phyloP scores from a whole-genome alignment of 2,113 vertebrate genomes.

The Rhea pennata region DNA sequence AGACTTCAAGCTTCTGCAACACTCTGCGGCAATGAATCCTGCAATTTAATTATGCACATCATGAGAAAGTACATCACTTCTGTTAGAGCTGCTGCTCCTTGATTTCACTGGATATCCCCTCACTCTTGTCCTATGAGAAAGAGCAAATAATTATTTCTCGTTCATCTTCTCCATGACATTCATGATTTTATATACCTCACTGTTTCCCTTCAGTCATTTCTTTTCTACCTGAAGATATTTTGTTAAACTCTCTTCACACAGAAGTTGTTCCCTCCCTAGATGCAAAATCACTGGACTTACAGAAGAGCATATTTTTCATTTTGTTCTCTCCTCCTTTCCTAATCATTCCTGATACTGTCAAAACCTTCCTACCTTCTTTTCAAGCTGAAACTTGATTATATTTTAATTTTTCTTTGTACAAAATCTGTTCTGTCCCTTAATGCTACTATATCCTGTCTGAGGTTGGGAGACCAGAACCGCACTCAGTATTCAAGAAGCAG shows the following conservation, averaged over 20 bases:
- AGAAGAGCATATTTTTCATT: not conserved
- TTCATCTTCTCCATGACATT: not conserved
- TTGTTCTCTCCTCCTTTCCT: not conserved
- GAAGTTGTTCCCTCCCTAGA: not conserved
- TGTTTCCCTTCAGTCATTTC: not conserved
- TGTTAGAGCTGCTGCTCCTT: not conserved
- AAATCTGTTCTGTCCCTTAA: not conserved
- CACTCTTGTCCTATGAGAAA: not conserved
- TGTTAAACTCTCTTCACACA: not conserved
- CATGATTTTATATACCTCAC: not conserved
- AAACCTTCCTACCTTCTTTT: not conserved
- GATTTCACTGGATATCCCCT: not conserved
- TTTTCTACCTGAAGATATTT: not conserved
- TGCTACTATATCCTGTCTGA: not conserved
- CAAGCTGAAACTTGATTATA: not conserved
- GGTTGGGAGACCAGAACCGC: not conserved
- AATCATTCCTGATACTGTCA: not conserved
- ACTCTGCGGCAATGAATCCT: slow-evolving; percentile 4
- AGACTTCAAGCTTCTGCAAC: slow-evolving; percentile 22
- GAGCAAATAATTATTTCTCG: not conserved
- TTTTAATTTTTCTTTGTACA: not conserved
- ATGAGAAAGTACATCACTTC: slow-evolving; percentile 7
- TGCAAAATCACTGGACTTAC: not conserved
- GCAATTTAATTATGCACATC: slow-evolving; percentile 26
- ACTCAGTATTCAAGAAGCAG: not conserved